Evolutionary conservation across 2,797 vertebrate species (phyloP).

Genomic region (Dendrocincla tyrannina): DNA sequence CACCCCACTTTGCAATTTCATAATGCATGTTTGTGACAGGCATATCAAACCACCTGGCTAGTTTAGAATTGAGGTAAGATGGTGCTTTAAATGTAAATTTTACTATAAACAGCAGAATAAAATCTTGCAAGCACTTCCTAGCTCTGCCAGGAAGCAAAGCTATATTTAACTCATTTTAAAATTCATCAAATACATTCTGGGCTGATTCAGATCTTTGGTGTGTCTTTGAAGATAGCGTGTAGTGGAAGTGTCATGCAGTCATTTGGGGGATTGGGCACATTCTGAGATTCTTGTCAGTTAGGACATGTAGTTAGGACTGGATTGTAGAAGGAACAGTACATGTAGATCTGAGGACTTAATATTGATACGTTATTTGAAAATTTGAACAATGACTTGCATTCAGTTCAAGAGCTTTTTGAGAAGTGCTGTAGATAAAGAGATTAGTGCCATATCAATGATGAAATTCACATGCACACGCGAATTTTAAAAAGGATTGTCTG

Average conservation of each 20-base stretch:
- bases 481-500: not conserved
- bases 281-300: conserved; percentile 20
- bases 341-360: not conserved
- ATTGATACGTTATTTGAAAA: conserved; percentile 8
- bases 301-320: not conserved
- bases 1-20: not conserved
- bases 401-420: conserved; percentile 1
- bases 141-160: conserved; percentile 29
- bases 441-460: not conserved
- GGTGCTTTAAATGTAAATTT: conserved; percentile 50
- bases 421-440: not conserved
- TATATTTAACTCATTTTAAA: conserved; percentile 64
- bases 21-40: conserved; percentile 1
- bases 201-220: conserved; percentile 33
- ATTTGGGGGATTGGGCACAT: not conserved
- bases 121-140: conserved; percentile 26
- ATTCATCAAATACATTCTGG: conserved; percentile 48
- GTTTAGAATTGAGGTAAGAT: conserved; percentile 33
- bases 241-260: conserved; percentile 26
- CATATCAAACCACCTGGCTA: conserved; percentile 36
- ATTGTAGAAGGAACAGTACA: not conserved
- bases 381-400: conserved; percentile 15
- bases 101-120: conserved; percentile 30
- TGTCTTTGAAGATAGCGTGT: conserved; percentile 47
- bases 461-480: not conserved